phyloP scores from a whole-genome alignment of 2,888 invertebrate genomes.

The Eurois occulta region DNA sequence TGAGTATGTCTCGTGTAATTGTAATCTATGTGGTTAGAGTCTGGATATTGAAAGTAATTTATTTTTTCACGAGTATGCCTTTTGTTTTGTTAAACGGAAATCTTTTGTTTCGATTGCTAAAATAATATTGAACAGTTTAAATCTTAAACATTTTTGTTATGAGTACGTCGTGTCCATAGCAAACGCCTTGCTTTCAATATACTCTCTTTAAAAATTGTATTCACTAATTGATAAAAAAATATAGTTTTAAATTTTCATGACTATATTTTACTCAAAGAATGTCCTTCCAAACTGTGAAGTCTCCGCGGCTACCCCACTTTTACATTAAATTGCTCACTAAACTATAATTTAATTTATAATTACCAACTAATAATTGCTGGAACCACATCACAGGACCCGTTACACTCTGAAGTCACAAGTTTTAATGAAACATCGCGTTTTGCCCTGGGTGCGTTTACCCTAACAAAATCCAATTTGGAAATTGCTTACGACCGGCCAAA shows the following conservation, averaged over 20 bases:
- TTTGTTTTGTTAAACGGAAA: neutral
- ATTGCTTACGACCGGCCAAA: conserved; percentile 81
- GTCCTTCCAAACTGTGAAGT: conserved; percentile 10
- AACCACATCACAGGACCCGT: conserved; percentile 53
- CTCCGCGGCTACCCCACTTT: conserved; percentile 13
- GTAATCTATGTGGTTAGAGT: conserved; percentile 24
- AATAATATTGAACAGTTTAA: neutral
- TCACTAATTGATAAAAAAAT: too few species aligned
- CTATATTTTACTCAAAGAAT: conserved; percentile 7
- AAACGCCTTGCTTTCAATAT: neutral
- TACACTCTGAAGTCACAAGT: conserved; percentile 68
- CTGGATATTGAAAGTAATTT: neutral
- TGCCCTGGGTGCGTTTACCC: conserved; percentile 66
- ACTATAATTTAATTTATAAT: conserved; percentile 65
- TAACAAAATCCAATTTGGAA: conserved; percentile 80
- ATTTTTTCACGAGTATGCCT: neutral
- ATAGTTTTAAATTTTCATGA: neutral
- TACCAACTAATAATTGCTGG: conserved; percentile 59
- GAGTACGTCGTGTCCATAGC: neutral
- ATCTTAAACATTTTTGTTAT: neutral
- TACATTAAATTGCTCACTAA: conserved; percentile 51
- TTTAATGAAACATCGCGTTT: conserved; percentile 74
- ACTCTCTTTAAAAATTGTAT: neutral
- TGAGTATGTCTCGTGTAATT: conserved; percentile 38
- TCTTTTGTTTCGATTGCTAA: neutral